A percentile compares a stretch with the other conserved stretches of the same genome.
Conservation (phyloP, 1,140 invertebrate genomes). For the Drosophila littoralis region DNA sequence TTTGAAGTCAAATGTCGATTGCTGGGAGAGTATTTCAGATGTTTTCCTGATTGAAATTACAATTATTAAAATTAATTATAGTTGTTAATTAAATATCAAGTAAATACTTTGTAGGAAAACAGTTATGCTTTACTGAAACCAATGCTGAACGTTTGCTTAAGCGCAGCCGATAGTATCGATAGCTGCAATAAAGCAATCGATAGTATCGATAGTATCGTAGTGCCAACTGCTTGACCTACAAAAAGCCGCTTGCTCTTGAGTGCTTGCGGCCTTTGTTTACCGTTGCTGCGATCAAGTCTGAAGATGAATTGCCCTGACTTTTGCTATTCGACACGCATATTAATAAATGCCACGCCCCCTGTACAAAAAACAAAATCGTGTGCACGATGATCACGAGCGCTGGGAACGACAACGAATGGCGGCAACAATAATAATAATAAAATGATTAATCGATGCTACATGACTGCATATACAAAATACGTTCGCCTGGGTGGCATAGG, state of each 20-base stretch:
- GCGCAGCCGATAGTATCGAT: no score
- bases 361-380: no score
- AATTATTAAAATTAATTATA: no score
- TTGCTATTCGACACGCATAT: conserved; percentile 42
- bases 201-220: no score
- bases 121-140: no score
- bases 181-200: no score
- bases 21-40: no score
- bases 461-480: conserved; percentile 79
- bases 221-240: not conserved
- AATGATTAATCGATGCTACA: conserved; percentile 83
- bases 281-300: conserved; percentile 18
- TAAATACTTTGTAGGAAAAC: no score
- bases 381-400: conserved; percentile 75
- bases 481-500: not conserved
- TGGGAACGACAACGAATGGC: conserved; percentile 75
- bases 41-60: no score
- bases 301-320: conserved; percentile 29
- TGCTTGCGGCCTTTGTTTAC: not conserved
- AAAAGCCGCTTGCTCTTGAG: not conserved
- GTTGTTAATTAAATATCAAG: no score
- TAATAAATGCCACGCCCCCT: conserved; percentile 15
- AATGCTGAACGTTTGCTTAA: no score
- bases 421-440: conserved; percentile 79
- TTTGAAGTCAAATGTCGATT: no score